Base-by-base conservation (phyloP, 2,888 invertebrate species). In the Escarpia spicata region DNA sequence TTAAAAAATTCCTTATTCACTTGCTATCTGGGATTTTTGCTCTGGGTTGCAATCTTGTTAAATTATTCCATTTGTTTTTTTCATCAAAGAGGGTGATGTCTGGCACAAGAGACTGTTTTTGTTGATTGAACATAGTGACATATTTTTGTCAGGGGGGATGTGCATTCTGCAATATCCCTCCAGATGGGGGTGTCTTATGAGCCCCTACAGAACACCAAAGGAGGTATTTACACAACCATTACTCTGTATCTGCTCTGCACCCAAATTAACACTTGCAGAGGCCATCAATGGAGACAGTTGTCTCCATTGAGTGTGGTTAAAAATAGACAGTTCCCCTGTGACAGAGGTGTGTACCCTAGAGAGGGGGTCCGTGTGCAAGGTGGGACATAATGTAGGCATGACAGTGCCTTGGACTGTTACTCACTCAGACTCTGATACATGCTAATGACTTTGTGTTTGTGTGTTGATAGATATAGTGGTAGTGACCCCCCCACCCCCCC, bases 391-490 rank as follows among this genome's bases (percentile, higher is more conserved):
- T 75, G 26, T 75, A 75, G n/a, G 6, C 26, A 0, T 75, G 75
- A 26, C 19, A 75, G 75, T 2, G 3, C 26, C 9, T 9, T 52
- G 9, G 10, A 19, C 75, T 26, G 26, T 3, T 75, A n/a, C 19
- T 75, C 75, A 52, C 52, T 4, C 75, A 26, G 19, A 75, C 75
- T 75, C 75, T 75, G 75, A n/a, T 75, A n/a, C 75, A 75, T 2
- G n/a, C 75, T 75, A 26, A 75, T 75, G n/a, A n/a, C n/a, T n/a
- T n/a, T n/a, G 75, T 75, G 75, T 75, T 75, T 75, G 75, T 75
- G 75, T 75, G 75, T 75, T 75, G 75, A 26, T 75, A 75, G 26
- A 26, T 75, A 4, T 75, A 75, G 75, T 6, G 19, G 75, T 26
- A 75, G 75, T 75, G 75, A 75, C 75, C 75, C 52, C 52, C 52